Evolutionary conservation across 2,113 vertebrate species (phyloP).

Genomic region (Butastur rufipennis): DNA sequence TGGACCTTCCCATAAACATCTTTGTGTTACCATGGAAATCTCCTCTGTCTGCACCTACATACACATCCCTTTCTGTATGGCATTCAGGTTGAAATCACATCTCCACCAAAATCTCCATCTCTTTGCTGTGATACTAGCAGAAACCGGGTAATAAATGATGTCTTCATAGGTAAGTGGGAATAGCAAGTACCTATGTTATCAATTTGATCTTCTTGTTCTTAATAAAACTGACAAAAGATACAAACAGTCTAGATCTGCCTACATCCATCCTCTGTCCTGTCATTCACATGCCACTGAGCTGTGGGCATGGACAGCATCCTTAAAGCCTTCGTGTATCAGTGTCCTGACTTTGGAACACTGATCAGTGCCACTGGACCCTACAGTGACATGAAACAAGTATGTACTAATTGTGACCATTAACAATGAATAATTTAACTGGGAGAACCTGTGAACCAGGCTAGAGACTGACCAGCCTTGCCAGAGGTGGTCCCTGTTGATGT

Average conservation of each 20-base stretch:
- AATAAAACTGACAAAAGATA: not conserved
- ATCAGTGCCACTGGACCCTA: not conserved
- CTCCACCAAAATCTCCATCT: not conserved
- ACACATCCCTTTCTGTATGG: not conserved
- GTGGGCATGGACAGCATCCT: not conserved
- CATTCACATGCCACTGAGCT: not conserved
- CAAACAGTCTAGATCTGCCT: not conserved
- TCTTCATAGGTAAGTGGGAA: not conserved
- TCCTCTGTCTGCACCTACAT: not conserved
- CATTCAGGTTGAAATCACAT: not conserved
- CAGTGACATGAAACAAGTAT: not conserved
- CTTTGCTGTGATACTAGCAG: not conserved
- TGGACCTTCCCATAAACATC: not conserved
- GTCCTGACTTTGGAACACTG: not conserved
- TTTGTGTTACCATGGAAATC: conserved; percentile 8
- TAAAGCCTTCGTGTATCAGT: not conserved
- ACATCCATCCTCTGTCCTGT: not conserved
- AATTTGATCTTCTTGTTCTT: not conserved
- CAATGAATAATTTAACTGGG: not conserved
- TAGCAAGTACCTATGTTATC: not conserved
- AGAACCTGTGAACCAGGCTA: not conserved
- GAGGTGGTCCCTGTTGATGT: not conserved
- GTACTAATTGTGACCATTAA: not conserved
- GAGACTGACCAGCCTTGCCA: not conserved
- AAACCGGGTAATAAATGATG: not conserved